These are phyloP conservation scores for Copidosoma aretas DNA, from an alignment of 2,888 invertebrate species.

Conservation along the genomic window DNA sequence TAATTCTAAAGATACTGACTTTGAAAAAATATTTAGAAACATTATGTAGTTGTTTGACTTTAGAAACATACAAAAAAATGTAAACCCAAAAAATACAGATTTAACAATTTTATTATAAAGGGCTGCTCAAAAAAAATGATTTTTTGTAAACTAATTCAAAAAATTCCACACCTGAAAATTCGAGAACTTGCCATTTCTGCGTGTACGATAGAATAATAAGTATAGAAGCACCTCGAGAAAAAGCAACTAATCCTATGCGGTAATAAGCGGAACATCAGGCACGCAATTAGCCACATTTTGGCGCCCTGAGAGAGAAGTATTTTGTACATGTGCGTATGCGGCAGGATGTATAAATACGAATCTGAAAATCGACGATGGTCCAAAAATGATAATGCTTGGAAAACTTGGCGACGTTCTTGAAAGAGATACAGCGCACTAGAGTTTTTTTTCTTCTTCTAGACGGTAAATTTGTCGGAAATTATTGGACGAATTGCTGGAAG, in stretches of 20 bases:
- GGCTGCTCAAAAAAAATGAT: too few relatives aligned
- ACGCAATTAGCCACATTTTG: conserved; percentile 23
- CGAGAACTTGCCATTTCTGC: too few relatives aligned
- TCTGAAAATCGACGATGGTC: conserved; percentile 14
- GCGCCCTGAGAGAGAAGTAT: not conserved
- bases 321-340: conserved; percentile 8
- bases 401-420: conserved; percentile 14
- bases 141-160: too few relatives aligned
- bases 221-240: not conserved
- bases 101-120: too few relatives aligned
- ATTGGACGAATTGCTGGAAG: too few relatives aligned
- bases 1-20: too few relatives aligned
- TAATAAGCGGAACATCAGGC: conserved; percentile 30
- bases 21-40: too few relatives aligned
- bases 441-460: not conserved
- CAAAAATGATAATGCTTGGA: not conserved
- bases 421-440: not conserved
- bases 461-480: not conserved
- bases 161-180: too few relatives aligned
- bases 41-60: too few relatives aligned
- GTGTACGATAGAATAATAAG: too few relatives aligned
- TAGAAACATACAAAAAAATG: too few relatives aligned
- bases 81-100: too few relatives aligned
- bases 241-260: conserved; percentile 9
- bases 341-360: conserved; percentile 29